Percentiles rank a stretch among this genome's conserved stretches.
Conservation (phyloP, 2,797 vertebrate genomes). For the Enteromius unitaeniatus region DNA sequence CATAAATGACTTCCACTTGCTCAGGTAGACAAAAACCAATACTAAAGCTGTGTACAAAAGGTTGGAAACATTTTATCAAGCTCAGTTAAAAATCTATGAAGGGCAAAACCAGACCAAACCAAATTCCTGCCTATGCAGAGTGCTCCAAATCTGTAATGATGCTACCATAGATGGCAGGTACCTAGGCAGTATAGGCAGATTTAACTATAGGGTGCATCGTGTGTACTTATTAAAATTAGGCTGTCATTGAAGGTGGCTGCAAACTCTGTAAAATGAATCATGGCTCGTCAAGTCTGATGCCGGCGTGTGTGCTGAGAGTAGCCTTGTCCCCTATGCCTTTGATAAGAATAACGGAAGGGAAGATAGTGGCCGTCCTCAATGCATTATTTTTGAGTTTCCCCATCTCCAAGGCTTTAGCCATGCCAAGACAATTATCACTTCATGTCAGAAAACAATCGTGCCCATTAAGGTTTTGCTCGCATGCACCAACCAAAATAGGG, state of each 20-base stretch:
- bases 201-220: constrained; percentile 21
- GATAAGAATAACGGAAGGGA: constrained; percentile 49
- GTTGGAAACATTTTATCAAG: not conserved
- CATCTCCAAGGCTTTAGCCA: constrained; percentile 37
- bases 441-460: constrained; percentile 39
- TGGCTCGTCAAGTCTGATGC: constrained; percentile 45
- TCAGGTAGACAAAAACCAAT: constrained; percentile 6
- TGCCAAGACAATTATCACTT: constrained; percentile 51
- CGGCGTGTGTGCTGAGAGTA: constrained; percentile 35
- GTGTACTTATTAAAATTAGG: constrained; percentile 46
- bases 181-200: not conserved
- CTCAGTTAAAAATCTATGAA: not conserved
- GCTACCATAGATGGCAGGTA: not conserved
- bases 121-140: not conserved
- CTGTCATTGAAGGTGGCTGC: constrained; percentile 53
- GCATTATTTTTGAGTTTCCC: constrained; percentile 51
- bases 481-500: constrained; percentile 44
- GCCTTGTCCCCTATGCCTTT: constrained; percentile 32
- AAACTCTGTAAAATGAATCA: constrained; percentile 54
- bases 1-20: constrained; percentile 39
- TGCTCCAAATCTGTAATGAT: not conserved
- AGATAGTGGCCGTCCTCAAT: constrained; percentile 20
- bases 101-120: not conserved
- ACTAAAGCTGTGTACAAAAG: not conserved
- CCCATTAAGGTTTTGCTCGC: constrained; percentile 37